Base-by-base conservation (phyloP, 2,797 vertebrate species). In the Urophycis tenuis region DNA sequence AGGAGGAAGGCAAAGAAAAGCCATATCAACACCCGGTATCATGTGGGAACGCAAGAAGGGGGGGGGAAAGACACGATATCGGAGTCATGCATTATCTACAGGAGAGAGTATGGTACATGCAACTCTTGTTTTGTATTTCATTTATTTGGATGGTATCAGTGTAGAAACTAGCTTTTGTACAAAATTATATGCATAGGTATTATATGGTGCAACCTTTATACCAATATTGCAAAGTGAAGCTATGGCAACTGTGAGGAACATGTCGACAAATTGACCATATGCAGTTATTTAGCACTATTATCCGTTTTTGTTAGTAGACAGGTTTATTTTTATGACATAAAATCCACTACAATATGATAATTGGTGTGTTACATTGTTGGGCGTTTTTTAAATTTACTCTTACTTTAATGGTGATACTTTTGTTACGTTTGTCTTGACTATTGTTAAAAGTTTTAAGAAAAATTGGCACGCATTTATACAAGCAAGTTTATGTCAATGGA, bases 401-500 rank as follows among this genome's bases (percentile, higher is more conserved):
- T 91, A 89, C 87, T 89, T 93, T 93, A 92, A 85, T 90, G 87
- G 83, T 5, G 81, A 84, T 81, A 86, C 84, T 89, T 89, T 81
- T 77, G 79, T 72, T 78, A 72, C 71, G 77, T 88, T 82, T 91
- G 89, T 86, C 83, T 82, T 67, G 60, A 30, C n/a, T 29, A 67
- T 29, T 14, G 60, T 67, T 67, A 33, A 3, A 3, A 15, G 69
- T 89, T 93, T 88, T 91, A 93, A 90, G 89, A 91, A 92, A 89
- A 92, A 92, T 83, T 86, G 92, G 92, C 94, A 94, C 94, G 94
- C 90, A 93, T 93, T 95, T 95, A 71, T 64, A 94, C 93, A 90
- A 93, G 93, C 94, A 92, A 87, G 93, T 96, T 97, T 96, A 97
- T 92, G 93, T 94, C 95, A 90, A 93, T 90, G 80, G 84, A 90